Evolutionary conservation across 2,797 vertebrate species (phyloP), one percentile per base, ranked within the genome.

Genomic region (Garrulus glandarius): DNA sequence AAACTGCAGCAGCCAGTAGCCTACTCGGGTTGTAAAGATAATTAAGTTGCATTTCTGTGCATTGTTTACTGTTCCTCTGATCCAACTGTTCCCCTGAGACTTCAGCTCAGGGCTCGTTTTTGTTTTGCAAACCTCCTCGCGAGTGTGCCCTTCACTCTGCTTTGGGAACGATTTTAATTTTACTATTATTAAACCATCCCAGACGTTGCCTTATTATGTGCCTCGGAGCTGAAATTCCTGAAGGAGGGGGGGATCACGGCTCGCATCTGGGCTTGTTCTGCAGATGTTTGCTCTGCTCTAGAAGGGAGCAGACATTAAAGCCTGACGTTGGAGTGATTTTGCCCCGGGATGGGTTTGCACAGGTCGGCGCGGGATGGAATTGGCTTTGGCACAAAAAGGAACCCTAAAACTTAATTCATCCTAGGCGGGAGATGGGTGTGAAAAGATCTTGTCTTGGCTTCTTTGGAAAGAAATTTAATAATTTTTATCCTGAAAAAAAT

Each of bases 161-260:
- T 97, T 94, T 86, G 70, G 85, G 95, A 97, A 94, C 92, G 88
- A 89, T 97, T 97, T 98, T 97, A 93, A 97, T 98, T 97, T 98
- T 96, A 82, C 96, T 96, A 94, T 97, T 98, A 98, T 98, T 98
- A 98, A 98, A 96, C 96, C 97, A 96, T 97, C 96, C 96, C 95
- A 97, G 97, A 96, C 95, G 55, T 53, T 97, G 95, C 95, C 95
- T 97, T 96, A 89, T 95, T 96, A 93, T 83, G 94, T 75, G 93
- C 95, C 96, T 97, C 3, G 87, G 94, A 98, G 97, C 96, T 97
- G 94, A 91, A 97, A 98, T 98, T 97, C 96, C 95, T 97, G 96
- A 78, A 90, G 90, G 22, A 70, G 91, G 61, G 91, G 27, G 44
- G 13, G 9, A 46, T 1, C 32, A 19, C 2, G 1, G 17, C 92